Conservation (phyloP, 2,797 vertebrate genomes). For the Alcedo atthis region DNA sequence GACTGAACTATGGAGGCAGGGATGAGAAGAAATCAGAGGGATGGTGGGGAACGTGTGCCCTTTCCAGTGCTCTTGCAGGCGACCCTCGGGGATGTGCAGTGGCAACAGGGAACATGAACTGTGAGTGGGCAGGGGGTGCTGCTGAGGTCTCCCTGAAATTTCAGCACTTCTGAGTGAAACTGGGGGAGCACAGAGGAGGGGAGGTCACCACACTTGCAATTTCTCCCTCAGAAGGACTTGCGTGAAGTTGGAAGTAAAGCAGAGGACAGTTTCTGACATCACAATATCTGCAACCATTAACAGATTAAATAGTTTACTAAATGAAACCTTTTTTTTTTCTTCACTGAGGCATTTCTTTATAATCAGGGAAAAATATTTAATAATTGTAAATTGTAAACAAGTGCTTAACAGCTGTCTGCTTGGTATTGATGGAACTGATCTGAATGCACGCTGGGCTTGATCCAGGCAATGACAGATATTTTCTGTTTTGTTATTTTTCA, state of each 20-base stretch:
- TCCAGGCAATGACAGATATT: not conserved
- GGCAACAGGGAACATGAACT: not conserved
- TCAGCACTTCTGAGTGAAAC: not conserved
- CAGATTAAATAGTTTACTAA: not conserved
- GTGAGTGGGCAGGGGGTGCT: fast-evolving
- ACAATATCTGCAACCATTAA: not conserved
- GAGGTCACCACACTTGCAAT: not conserved
- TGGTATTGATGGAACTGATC: not conserved
- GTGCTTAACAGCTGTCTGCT: not conserved
- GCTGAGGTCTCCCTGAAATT: fast-evolving
- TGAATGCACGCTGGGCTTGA: not conserved
- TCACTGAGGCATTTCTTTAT: not conserved
- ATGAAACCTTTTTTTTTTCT: not conserved
- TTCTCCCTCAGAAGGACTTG: not conserved
- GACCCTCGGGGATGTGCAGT: not conserved
- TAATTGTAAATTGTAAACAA: not conserved
- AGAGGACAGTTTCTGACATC: not conserved
- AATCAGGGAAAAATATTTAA: not conserved
- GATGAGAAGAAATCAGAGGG: not conserved
- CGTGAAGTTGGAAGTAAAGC: not conserved
- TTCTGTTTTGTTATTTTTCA: not conserved
- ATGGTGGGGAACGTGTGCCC: not conserved
- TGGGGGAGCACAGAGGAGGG: not conserved
- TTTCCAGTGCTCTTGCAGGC: fast-evolving
- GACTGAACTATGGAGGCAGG: not conserved